phyloP scores from a whole-genome alignment of 2,113 vertebrate genomes.

The Probosciger aterrimus region DNA sequence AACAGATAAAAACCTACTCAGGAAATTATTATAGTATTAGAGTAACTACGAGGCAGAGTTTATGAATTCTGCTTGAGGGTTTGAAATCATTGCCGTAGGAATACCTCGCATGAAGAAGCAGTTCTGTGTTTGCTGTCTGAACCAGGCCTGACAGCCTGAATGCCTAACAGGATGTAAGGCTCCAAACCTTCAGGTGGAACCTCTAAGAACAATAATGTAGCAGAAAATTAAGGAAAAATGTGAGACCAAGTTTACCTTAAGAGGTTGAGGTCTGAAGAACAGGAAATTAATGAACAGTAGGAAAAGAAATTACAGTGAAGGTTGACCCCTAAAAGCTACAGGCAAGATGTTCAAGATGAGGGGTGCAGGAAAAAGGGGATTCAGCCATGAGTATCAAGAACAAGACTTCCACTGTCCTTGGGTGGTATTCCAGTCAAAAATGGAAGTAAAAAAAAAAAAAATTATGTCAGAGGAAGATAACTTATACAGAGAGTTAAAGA shows the following conservation, averaged over 20 bases:
- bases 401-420: neutral
- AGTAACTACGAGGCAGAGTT: neutral
- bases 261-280: neutral
- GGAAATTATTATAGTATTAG: neutral
- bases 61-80: neutral
- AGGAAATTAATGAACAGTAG: neutral
- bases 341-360: neutral
- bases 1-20: neutral
- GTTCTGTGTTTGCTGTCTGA: neutral
- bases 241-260: neutral
- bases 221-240: neutral
- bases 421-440: neutral
- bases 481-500: neutral
- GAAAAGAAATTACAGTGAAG: neutral
- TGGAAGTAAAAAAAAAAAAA: neutral
- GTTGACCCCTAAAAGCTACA: neutral
- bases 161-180: neutral
- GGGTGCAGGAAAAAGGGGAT: neutral
- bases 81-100: neutral
- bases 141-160: neutral
- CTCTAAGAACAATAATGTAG: neutral
- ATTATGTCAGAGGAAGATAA: neutral
- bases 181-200: neutral
- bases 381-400: neutral
- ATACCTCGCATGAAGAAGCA: fast-evolving